These are phyloP conservation scores for Drosophila siamana DNA, from an alignment of 2,888 invertebrate species.

Conservation along the genomic window DNA sequence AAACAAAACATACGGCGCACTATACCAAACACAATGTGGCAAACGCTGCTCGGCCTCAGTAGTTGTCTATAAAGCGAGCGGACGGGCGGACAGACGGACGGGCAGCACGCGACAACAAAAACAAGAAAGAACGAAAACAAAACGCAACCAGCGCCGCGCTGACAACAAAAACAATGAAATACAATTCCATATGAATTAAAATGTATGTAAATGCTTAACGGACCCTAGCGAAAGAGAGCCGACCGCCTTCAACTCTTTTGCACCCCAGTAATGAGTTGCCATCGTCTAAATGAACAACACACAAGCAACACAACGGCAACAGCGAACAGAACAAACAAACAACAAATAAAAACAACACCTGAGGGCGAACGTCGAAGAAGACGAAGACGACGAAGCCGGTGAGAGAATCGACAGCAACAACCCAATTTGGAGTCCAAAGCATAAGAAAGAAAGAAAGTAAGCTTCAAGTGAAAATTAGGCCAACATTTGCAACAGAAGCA, in stretches of 20 bases:
- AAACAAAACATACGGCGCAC: constrained; percentile 27
- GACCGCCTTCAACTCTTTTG: constrained; percentile 2
- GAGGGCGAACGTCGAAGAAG: constrained; percentile 13
- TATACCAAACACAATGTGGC: constrained; percentile 38
- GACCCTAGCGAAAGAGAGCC: constrained; percentile 12
- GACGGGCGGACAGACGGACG: constrained; percentile 34
- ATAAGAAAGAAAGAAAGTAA: constrained; percentile 62
- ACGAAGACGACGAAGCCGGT: constrained; percentile 34
- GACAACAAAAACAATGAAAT: constrained; percentile 41
- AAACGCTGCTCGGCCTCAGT: constrained; percentile 45
- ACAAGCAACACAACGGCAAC: constrained; percentile 16
- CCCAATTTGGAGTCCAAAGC: constrained; percentile 25
- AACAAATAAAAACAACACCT: constrained; percentile 35
- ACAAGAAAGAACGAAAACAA: constrained; percentile 14
- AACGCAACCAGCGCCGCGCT: constrained; percentile 3
- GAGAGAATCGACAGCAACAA: constrained; percentile 30
- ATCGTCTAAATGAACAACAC: constrained; percentile 29
- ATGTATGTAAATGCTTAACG: constrained; percentile 36
- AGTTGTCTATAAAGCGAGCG: constrained; percentile 42
- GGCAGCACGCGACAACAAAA: constrained; percentile 33
- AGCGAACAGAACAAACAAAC: constrained; percentile 23
- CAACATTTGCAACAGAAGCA: constrained; percentile 45
- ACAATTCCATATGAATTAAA: constrained; percentile 31
- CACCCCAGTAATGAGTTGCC: constrained; percentile 41
- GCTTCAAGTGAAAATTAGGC: constrained; percentile 69